Evolutionary conservation across 2,797 vertebrate genomes (phyloP), one percentile per base, ranked within the genome.

Genomic region (Scyliorhinus canicula): DNA sequence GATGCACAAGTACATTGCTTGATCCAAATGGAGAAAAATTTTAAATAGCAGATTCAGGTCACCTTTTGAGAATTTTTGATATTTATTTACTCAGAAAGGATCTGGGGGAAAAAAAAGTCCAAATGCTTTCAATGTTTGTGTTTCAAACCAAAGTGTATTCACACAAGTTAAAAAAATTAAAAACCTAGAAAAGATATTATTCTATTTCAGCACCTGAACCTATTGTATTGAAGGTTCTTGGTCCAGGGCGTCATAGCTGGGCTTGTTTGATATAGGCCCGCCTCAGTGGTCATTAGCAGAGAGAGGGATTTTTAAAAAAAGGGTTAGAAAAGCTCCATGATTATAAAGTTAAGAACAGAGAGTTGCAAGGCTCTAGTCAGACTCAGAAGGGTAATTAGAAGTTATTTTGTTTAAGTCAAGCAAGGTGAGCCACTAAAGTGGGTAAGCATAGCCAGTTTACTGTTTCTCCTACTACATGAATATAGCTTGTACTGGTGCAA

Each of bases 131-230:
- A 65, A 40, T 28, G 1, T 40, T 91, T 21, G 60, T 44, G n/a
- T 65, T 91, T 91, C 88, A 65, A 91, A 91, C n/a, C 24, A 91
- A 91, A 91, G 8, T 63, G 8, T 63, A 63, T 40, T 91, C 24
- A 40, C 24, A 40, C 24, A 63, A 9, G n/a, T 65, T 63, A 2
- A 91, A 60, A 91, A 82, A 44, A 1, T 21, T 19, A 82, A 82
- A 90, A 90, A 88, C 0, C 31, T 35, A 28, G 3, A n/a, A 12
- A 40, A 60, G 40, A 57, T 57, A n/a, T 90, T 57, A n/a, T 5
- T 91, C 57, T 57, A 11, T 35, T 31, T 88, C 85, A 88, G 52
- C 47, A 52, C 47, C 21, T 28, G 12, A 0, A 77, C 35, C 12
- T n/a, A n/a, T 85, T 52, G 7, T 84, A 7, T 85, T 50, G 84